Base-by-base conservation (phyloP, 2,113 vertebrate species). In the Brachypodius melanocephalos region DNA sequence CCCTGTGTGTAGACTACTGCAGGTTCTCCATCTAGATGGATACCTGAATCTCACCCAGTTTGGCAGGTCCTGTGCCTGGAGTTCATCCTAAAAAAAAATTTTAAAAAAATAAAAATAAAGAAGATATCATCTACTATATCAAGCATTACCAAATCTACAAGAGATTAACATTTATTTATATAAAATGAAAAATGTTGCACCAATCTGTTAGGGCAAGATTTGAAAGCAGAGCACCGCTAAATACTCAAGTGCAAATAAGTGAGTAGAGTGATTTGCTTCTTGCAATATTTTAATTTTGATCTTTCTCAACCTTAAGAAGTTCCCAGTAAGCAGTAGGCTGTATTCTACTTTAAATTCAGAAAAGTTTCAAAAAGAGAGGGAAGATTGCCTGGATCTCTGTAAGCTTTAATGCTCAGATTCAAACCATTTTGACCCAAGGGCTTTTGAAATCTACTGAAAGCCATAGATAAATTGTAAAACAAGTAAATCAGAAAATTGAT, bases 401-500 rank as follows among this genome's bases (percentile, higher is more conserved):
- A 49, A 61, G 32, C 18, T 84, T 51, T 75, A 78, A 52, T 72
- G n/a, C 21, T 89, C 36, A 77, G 24, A 66, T 67, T 74, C 73
- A 89, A 81, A 61, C 26, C 6, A 3, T 82, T 96, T 87, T 89
- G 89, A 68, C 58, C 92, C 76, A 75, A 46, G 48, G 63, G 40
- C 8, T 74, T 88, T 34, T 75, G 52, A 84, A 95, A 93, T 16
- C 10, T 81, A 61, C 86, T 32, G 45, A 43, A 74, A 61, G 29
- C 66, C 69, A 72, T 12, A 81, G 48, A 75, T 40, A 40, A 89
- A 85, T 42, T 73, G 21, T 57, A 90, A 84, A 95, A 48, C 63
- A 95, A 85, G 66, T 61, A 95, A 95, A 97, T 85, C 49, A 82
- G 49, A 93, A 87, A 95, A 82, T 0, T 85, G 52, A 91, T 89